Base-by-base conservation (phyloP, 2,797 vertebrate genomes). In the Melanotaenia trifasciata region DNA sequence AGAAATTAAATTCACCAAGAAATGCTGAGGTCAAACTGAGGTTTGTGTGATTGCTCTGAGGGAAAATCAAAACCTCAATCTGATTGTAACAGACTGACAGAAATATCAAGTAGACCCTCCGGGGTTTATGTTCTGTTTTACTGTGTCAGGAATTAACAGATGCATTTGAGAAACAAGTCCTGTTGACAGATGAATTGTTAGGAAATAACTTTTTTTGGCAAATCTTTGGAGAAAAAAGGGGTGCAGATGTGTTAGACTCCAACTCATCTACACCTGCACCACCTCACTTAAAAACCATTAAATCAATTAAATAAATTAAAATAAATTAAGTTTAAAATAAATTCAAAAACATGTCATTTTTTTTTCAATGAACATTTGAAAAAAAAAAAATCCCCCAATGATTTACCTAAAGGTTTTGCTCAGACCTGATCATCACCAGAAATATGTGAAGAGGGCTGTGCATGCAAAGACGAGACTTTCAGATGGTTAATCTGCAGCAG, bases 21-120 rank as follows among this genome's bases (percentile, higher is more conserved):
- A 50, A 30, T 16, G 12, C 11, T 30, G 62, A 47, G 70, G 70
- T 72, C 70, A 64, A 36, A 10, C 45, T 59, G 33, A 59, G 56
- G 6, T 26, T 50, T 1, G 24, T n/a, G 8, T 26, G 58, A 40
- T 36, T 20, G 22, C 0, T 53, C 1, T 7, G 32, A 33, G 22
- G 40, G 28, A 16, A 3, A 50, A 33, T 64, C 36, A 26, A 9
- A 50, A 32, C 22, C 24, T 12, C 16, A 18, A 43, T 18, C 5
- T 16, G 40, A 16, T 1, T 7, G 14, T 16, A 43, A 5, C 4
- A 43, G 40, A 6, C 38, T 40, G 40, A 6, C 16, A 43, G 14
- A 18, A 43, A 16, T 13, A 11, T 38, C 10, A 10, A 3, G 8
- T 51, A 22, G 20, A 51, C 47, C 9, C 10, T 22, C 8, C 8